Conservation (phyloP, 1,140 invertebrate genomes). For the Polypedilum pembai region DNA sequence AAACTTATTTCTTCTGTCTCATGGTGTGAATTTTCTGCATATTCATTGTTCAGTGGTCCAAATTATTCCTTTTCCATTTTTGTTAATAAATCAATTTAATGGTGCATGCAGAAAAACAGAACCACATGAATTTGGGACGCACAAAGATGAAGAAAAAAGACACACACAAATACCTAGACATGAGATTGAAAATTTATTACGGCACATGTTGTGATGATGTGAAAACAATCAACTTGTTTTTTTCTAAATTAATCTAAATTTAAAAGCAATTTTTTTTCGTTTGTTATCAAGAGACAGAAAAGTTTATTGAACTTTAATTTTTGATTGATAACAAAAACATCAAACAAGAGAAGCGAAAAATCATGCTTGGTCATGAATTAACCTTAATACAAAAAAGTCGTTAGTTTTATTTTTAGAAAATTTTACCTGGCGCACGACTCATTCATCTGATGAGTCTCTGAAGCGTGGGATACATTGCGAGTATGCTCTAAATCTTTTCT, state of each 20-base stretch:
- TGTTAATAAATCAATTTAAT: slow-evolving; percentile 14
- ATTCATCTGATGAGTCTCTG: background rate
- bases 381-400: background rate
- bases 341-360: too few relatives aligned
- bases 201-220: slow-evolving; percentile 10
- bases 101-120: slow-evolving; percentile 8
- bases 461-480: background rate
- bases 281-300: background rate
- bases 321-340: background rate
- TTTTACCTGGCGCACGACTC: slow-evolving; percentile 11
- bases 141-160: background rate
- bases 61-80: background rate
- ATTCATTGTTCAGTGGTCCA: background rate
- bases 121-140: background rate
- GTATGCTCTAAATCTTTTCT: too few relatives aligned
- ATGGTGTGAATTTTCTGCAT: background rate
- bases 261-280: background rate
- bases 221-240: background rate
- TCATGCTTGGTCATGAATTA: background rate
- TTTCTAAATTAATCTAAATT: slow-evolving; percentile 11
- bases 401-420: background rate
- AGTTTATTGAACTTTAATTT: slow-evolving; percentile 1
- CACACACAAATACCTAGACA: background rate
- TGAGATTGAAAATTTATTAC: slow-evolving; percentile 19
- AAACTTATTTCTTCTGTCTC: too few relatives aligned